phyloP scores from a whole-genome alignment of 2,797 vertebrate genomes.

The Carapus acus region DNA sequence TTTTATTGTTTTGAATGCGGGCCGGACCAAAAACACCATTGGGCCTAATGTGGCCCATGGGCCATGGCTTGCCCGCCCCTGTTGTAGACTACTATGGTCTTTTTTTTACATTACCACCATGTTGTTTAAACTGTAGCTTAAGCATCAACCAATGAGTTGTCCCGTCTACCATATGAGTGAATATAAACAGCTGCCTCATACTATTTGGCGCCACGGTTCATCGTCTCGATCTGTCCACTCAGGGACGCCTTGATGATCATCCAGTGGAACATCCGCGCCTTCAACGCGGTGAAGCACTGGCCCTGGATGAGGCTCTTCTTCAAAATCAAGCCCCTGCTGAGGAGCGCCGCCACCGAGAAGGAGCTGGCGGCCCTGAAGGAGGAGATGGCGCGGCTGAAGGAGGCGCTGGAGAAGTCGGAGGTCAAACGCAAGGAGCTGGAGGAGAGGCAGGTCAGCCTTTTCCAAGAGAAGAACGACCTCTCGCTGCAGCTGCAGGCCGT shows the following conservation, averaged over 20 bases:
- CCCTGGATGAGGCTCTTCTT: slow-evolving; percentile 95
- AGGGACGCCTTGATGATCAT: slow-evolving; percentile 91
- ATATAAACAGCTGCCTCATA: too few species aligned
- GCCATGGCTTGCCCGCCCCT: too few species aligned
- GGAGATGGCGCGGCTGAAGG: slow-evolving; percentile 67
- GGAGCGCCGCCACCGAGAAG: slow-evolving; percentile 84
- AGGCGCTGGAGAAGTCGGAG: slow-evolving; percentile 77
- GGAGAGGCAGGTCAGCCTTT: slow-evolving; percentile 87
- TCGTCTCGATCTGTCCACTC: slow-evolving; percentile 3
- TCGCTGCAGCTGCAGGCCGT: slow-evolving; percentile 86
- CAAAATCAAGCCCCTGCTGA: slow-evolving; percentile 90
- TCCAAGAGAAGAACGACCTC: slow-evolving; percentile 85
- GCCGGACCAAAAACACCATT: too few species aligned
- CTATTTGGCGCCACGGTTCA: slow-evolving; percentile 52
- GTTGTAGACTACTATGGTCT: too few species aligned
- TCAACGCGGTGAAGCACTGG: slow-evolving; percentile 91
- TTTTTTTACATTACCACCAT: too few species aligned
- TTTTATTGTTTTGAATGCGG: too few species aligned
- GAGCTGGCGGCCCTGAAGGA: slow-evolving; percentile 69
- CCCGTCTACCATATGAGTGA: too few species aligned
- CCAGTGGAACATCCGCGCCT: slow-evolving; percentile 92
- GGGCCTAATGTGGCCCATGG: too few species aligned
- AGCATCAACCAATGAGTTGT: too few species aligned
- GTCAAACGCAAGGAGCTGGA: slow-evolving; percentile 87
- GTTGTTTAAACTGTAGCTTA: too few species aligned